Base-by-base conservation (phyloP, 2,113 vertebrate species). In the Callithrix jacchus region DNA sequence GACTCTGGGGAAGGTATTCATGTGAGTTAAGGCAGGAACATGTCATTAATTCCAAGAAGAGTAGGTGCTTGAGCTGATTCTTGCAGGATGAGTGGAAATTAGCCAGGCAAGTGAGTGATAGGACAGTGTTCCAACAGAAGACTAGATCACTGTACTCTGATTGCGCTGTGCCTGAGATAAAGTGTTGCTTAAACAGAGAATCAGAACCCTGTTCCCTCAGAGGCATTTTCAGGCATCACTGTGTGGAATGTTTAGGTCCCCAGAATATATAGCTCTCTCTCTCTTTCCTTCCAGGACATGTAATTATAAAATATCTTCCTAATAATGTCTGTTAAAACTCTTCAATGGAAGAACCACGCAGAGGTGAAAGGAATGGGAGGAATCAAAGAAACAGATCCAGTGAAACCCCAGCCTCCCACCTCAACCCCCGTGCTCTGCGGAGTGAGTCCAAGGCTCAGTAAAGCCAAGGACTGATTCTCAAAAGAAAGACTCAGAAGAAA, bases 101-200 rank as follows among this genome's bases (percentile, higher is more conserved):
- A 87, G 47, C 25, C 27, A 40, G 21, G 30, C 10, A 25, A n/a
- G 0, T 52, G 35, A 30, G 30, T 47, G 13, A 64, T 11, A 9
- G 9, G 10, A 42, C 37, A 40, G 32, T 56, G 18, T n/a, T 61
- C 68, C 18, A 32, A 47, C 9, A 82, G 56, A 77, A 47, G 0
- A 20, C 23, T 11, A 20, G 20, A 14, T 9, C 37, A 5, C 7
- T 25, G n/a, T 61, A 37, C 35, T 47, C 13, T 21, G 35, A 42
- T 11, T 18, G 0, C 0, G 20, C 14, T 2, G 5, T 2, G 4
- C 1, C 20, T 40, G 11, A 27, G 49, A 74, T 25, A 58, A 88
- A 58, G 40, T 12, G 5, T 5, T 73, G 16, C 56, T 42, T 54
- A 73, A 73, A 79, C 13, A 25, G 13, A 54, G 56, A 42, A 2